A percentile compares a stretch with the other conserved stretches of the same genome.
phyloP scores from a whole-genome alignment of 2,797 vertebrate species.

The Acipenser transmontanus region DNA sequence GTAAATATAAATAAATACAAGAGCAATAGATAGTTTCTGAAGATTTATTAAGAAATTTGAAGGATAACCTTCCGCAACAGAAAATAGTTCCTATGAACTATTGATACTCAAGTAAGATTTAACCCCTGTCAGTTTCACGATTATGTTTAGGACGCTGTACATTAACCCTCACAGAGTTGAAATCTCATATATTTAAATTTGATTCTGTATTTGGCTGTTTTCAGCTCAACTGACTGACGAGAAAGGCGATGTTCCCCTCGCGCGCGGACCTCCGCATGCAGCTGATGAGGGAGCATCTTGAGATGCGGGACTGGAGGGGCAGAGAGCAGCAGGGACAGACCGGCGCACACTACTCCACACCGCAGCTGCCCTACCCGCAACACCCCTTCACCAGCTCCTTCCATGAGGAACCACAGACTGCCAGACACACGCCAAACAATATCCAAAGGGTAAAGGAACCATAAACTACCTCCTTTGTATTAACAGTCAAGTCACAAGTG shows the following conservation, averaged over 20 bases:
- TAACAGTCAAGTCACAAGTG: neutral
- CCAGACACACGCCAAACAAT: conserved; percentile 40
- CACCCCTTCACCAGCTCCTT: conserved; percentile 38
- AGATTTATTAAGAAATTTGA: no score
- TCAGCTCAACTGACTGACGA: conserved; percentile 32
- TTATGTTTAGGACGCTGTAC: no score
- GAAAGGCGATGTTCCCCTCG: conserved; percentile 59
- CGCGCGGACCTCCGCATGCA: conserved; percentile 45
- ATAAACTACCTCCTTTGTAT: conserved; percentile 19
- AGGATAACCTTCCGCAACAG: no score
- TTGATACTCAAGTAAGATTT: no score
- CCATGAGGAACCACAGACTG: conserved; percentile 29
- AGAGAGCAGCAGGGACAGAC: conserved; percentile 38
- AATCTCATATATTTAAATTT: no score
- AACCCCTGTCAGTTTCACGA: no score
- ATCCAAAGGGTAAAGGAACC: conserved; percentile 54
- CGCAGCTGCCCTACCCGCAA: conserved; percentile 31
- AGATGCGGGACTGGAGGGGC: conserved; percentile 45
- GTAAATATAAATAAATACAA: no score
- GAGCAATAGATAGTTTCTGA: no score
- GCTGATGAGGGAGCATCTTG: conserved; percentile 42
- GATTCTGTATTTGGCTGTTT: conserved; percentile 21
- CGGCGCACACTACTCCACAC: conserved; percentile 30
- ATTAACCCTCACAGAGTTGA: no score
- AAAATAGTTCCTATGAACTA: no score